These are phyloP conservation scores for Falco columbarius DNA, from an alignment of 2,797 vertebrate genomes.

Conservation along the genomic window DNA sequence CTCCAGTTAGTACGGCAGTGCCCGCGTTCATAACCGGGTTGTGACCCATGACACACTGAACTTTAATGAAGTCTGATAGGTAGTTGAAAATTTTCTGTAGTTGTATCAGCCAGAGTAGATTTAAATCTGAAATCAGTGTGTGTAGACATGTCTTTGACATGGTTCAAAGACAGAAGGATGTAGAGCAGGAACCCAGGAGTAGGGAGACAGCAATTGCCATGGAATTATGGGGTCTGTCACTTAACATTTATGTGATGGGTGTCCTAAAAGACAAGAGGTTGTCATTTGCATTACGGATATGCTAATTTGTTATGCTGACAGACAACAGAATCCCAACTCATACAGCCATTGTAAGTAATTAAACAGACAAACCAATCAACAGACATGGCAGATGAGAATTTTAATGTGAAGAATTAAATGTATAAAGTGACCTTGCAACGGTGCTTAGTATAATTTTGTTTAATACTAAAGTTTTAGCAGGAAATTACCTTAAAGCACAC, in stretches of 20 bases:
- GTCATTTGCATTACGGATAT: constrained; percentile 1
- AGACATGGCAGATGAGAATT: constrained; percentile 13
- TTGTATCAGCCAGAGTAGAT: not conserved
- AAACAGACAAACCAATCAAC: constrained; percentile 40
- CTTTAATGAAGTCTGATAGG: not conserved
- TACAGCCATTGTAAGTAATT: not conserved
- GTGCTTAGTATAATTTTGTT: not conserved
- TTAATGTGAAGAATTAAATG: not conserved
- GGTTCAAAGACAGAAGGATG: not conserved
- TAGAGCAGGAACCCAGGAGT: not conserved
- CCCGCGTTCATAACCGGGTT: not conserved
- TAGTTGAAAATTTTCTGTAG: not conserved
- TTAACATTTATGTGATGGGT: not conserved
- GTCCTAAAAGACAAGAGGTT: not conserved
- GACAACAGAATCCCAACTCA: not conserved
- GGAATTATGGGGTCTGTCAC: not conserved
- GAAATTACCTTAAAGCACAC: not conserved
- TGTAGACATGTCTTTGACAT: not conserved
- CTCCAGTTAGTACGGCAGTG: not conserved
- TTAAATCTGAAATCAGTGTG: not conserved
- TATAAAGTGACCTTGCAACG: not conserved
- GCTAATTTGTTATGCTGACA: constrained; percentile 25
- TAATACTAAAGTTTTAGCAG: not conserved
- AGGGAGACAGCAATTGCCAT: not conserved
- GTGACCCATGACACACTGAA: accelerated